Conservation (phyloP, 2,113 vertebrate genomes). For the Aplodontia rufa region DNA sequence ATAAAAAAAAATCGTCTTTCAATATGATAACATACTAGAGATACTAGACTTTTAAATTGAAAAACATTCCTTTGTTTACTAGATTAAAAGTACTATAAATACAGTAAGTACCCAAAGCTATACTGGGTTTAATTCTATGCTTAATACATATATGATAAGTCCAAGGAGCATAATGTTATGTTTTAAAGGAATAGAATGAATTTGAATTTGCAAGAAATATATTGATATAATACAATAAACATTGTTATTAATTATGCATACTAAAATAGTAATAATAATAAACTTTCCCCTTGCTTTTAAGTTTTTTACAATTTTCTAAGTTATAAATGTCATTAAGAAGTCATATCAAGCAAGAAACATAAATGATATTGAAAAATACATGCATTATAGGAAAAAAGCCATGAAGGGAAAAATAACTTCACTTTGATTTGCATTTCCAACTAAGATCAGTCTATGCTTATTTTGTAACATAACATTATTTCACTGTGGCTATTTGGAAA, state of each 20-base stretch:
- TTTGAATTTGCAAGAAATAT: constrained; percentile 13
- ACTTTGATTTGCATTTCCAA: not conserved
- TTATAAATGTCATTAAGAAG: not conserved
- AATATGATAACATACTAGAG: not conserved
- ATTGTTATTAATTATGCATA: not conserved
- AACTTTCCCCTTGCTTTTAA: not conserved
- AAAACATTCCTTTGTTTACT: not conserved
- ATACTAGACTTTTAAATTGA: not conserved
- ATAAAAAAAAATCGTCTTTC: not conserved
- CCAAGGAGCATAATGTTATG: not conserved
- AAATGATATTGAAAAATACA: constrained; percentile 20
- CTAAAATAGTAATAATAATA: not conserved
- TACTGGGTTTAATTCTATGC: not conserved
- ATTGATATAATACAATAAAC: not conserved
- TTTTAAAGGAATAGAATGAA: not conserved
- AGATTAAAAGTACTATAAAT: constrained; percentile 18
- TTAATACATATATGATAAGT: not conserved
- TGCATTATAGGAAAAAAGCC: not conserved
- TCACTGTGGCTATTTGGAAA: not conserved
- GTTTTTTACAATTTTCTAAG: not conserved
- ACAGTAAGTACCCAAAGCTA: not conserved
- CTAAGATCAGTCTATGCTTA: not conserved
- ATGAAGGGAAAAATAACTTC: not conserved
- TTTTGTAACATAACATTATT: not conserved
- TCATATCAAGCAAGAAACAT: not conserved